Evolutionary conservation across 2,888 invertebrate species (phyloP).

Genomic region (Abscondita cerata): DNA sequence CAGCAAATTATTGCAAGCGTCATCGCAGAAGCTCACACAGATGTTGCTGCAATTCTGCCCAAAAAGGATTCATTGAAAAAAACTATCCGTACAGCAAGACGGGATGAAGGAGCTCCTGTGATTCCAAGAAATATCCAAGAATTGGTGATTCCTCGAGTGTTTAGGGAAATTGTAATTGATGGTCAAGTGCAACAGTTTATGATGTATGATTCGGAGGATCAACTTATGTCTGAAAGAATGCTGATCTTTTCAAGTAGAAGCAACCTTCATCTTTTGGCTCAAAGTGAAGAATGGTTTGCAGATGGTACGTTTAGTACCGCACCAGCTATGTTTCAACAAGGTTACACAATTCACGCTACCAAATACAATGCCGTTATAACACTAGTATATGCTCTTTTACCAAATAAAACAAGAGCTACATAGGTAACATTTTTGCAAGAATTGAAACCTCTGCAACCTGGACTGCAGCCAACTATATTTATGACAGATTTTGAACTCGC

Average conservation of each 20-base stretch:
- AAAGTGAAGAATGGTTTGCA: background rate
- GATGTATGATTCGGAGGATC: background rate
- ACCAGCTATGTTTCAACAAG: conserved; percentile 9
- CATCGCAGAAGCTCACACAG: conserved; percentile 5
- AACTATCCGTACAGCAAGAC: conserved; percentile 5
- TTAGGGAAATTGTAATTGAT: background rate
- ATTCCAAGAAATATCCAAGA: conserved; percentile 1
- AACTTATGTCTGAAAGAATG: background rate
- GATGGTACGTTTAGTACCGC: conserved; percentile 8
- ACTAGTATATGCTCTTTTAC: conserved; percentile 5
- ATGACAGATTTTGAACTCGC: no score
- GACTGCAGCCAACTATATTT: no score
- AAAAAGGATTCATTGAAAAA: conserved; percentile 4
- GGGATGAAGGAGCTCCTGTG: background rate
- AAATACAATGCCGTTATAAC: conserved; percentile 2
- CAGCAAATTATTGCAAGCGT: conserved; percentile 13
- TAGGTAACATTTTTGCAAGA: no score
- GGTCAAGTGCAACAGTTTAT: background rate
- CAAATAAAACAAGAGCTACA: no score
- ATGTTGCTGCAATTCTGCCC: conserved; percentile 12
- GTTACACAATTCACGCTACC: conserved; percentile 5
- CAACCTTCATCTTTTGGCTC: background rate
- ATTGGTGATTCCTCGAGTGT: background rate
- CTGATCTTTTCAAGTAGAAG: background rate
- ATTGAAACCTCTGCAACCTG: no score